Conservation (phyloP, 2,113 vertebrate genomes). For the Osmerus mordax region DNA sequence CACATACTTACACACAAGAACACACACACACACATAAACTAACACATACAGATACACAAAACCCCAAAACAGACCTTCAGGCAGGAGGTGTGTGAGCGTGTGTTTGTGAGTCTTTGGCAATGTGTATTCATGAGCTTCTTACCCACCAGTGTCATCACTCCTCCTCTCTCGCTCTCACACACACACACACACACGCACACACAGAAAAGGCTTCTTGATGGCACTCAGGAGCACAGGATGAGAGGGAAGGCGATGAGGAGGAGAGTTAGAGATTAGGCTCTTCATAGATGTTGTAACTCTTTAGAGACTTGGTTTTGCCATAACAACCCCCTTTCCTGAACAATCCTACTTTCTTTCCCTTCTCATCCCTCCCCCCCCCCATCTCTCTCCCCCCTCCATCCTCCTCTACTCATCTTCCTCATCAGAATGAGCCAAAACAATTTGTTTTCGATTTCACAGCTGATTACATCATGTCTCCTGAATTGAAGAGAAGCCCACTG, state of each 20-base stretch:
- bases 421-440: too few species aligned
- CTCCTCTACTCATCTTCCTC: too few species aligned
- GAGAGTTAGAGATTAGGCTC: too few species aligned
- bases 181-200: not conserved
- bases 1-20: slow-evolving; percentile 27
- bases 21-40: slow-evolving; percentile 5
- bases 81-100: not conserved
- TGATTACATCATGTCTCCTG: too few species aligned
- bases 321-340: too few species aligned
- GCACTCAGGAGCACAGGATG: too few species aligned
- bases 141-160: slow-evolving; percentile 31
- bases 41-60: slow-evolving; percentile 5
- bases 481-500: not conserved
- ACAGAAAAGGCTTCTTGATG: not conserved
- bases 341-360: too few species aligned
- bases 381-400: too few species aligned
- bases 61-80: not conserved
- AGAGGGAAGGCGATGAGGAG: too few species aligned
- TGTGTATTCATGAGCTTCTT: slow-evolving; percentile 13
- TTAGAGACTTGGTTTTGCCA: too few species aligned
- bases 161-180: not conserved
- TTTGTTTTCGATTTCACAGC: too few species aligned
- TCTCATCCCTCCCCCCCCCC: not conserved
- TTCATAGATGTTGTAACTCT: too few species aligned
- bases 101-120: not conserved